Base-by-base conservation (phyloP, 64 coral and sea anemone genomes). In the Platygyra sinensis region DNA sequence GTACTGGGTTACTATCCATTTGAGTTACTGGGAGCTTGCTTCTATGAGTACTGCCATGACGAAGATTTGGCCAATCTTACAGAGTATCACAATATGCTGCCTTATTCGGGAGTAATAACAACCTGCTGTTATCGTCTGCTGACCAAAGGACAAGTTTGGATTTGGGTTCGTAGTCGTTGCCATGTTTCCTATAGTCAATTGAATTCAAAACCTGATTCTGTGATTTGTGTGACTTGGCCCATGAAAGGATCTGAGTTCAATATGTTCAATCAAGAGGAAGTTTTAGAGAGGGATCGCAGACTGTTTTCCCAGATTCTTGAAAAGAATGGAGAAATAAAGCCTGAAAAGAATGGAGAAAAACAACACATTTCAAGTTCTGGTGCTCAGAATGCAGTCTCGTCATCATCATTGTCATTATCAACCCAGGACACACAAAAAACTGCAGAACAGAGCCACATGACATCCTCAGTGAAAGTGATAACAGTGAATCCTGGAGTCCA, bases 161-260 rank as follows among this genome's bases (percentile, higher is more conserved):
- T 99, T 65, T 91, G 94, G 90, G 60, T 95, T 17, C 87, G 83
- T 55, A 99, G 94, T 50, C 79, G 61, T 29, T 95, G 72, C 80
- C 93, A 93, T 51, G 82, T 99, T 67, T 99, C 97, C 14, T 99
- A 99, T 75, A 99, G 95, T 94, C 97, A 95, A 24, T 95, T 94
- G 94, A 94, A 95, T 75, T 99, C 94, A 62, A 99, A 96, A 79
- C 97, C 97, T 51, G 97, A 99, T 28, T 96, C 92, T 60, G 76
- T 93, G 24, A 72, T 71, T 78, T 86, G 90, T 62, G 95, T 88
- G 29, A 89, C 89, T 42, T 87, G 57, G 79, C 71, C 90, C 3
- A 86, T 87, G 33, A 78, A 80, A 84, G 49, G 76, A 3, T 52
- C 67, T 71, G 90, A 92, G 31, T 75, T 92, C 61, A 75, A 33